A percentile compares a stretch with the other conserved stretches of the same genome.
Evolutionary conservation across 2,888 invertebrate genomes (phyloP).

Genomic region (Dusona sp.): DNA sequence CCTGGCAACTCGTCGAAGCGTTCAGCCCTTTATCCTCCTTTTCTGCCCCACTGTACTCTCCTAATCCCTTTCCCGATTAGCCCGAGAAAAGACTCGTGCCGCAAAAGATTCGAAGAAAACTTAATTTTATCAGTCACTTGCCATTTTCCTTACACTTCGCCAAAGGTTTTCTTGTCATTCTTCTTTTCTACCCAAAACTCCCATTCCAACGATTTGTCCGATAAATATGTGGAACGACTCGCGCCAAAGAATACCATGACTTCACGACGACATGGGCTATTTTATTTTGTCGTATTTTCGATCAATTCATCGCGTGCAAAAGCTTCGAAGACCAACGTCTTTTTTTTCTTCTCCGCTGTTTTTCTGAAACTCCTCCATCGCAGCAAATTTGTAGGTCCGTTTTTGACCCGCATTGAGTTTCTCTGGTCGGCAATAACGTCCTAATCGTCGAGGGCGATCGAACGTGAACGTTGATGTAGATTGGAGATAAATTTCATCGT

Average conservation of each 20-base stretch:
- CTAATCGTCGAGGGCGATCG: conserved; percentile 66
- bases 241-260: neutral
- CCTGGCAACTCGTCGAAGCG: neutral
- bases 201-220: neutral
- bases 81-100: neutral
- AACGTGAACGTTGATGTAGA: conserved; percentile 33
- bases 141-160: neutral
- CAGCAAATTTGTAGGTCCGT: conserved; percentile 55
- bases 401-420: conserved; percentile 74
- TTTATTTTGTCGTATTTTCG: conserved; percentile 13
- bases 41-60: neutral
- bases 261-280: neutral
- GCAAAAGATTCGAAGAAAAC: neutral
- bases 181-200: neutral
- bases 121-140: neutral
- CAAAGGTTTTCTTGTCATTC: neutral
- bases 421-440: conserved; percentile 72
- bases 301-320: conserved; percentile 4
- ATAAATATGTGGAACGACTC: neutral
- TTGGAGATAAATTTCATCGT: conserved; percentile 62
- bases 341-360: neutral
- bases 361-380: neutral
- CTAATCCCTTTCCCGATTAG: neutral
- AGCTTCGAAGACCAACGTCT: neutral
- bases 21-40: neutral